Conservation (phyloP, 2,797 vertebrate species). For the Falco peregrinus region DNA sequence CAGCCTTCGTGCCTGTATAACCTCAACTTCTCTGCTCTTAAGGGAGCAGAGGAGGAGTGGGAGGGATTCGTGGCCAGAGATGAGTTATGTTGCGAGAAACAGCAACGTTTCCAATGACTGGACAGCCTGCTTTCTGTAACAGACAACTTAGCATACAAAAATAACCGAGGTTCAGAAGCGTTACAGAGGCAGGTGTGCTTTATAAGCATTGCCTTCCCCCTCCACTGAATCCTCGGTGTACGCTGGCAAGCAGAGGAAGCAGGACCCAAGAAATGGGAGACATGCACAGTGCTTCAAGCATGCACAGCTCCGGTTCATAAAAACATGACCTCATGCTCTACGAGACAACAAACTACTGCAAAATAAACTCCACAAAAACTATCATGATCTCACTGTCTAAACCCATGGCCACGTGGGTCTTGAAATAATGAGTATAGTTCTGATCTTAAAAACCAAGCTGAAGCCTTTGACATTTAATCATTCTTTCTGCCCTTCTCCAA, state of each 20-base stretch:
- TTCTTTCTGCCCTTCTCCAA: too few species aligned
- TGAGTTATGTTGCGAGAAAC: fast-evolving
- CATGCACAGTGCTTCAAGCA: fast-evolving
- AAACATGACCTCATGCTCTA: neutral
- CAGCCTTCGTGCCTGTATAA: neutral
- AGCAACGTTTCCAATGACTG: neutral
- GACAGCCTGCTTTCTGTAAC: neutral
- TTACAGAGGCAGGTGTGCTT: neutral
- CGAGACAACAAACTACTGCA: neutral
- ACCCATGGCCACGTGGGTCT: neutral
- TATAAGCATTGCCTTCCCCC: neutral
- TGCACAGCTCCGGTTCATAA: fast-evolving
- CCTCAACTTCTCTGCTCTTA: neutral
- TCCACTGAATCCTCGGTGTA: neutral
- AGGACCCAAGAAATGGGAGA: neutral
- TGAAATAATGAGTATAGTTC: neutral
- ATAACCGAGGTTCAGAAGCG: neutral
- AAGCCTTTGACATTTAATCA: neutral
- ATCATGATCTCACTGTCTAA: neutral
- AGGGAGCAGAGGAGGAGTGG: neutral
- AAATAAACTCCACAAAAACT: neutral
- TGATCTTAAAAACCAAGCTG: neutral
- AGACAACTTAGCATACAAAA: neutral
- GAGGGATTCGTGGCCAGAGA: neutral
- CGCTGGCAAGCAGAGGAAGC: neutral